Conservation (phyloP, 1,140 invertebrate species). For the Apocrypta bakeri region DNA sequence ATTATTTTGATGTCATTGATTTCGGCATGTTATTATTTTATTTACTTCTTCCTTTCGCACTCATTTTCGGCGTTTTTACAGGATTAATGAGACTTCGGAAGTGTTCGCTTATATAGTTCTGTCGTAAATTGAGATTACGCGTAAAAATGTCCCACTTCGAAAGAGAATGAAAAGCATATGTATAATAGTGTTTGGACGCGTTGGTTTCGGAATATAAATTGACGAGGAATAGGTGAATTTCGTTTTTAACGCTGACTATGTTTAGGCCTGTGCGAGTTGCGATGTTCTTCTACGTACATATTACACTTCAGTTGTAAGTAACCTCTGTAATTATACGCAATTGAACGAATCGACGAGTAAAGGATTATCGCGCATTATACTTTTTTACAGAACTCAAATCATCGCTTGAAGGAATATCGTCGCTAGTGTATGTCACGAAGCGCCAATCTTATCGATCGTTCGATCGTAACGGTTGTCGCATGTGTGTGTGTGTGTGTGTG, state of each 20-base stretch:
- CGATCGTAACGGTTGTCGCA: background rate
- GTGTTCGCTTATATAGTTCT: no score
- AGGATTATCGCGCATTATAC: no score
- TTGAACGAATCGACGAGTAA: no score
- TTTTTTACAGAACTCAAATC: no score
- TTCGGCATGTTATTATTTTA: no score
- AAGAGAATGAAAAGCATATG: background rate
- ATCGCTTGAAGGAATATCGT: no score
- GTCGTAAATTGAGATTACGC: no score
- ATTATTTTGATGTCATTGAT: background rate
- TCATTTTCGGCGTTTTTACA: no score
- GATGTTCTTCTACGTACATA: background rate
- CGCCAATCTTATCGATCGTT: background rate
- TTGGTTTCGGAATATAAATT: constrained; percentile 8
- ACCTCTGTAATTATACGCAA: no score
- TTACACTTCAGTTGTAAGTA: background rate
- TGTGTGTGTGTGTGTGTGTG: no score
- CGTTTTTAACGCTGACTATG: background rate
- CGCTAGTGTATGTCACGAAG: no score
- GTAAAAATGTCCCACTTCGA: background rate
- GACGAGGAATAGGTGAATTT: background rate
- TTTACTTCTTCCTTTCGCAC: background rate
- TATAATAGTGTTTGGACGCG: background rate
- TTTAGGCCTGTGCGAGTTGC: background rate
- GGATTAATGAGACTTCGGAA: no score